Evolutionary conservation across 2,888 invertebrate genomes (phyloP), one percentile per base, ranked within the genome.

Genomic region (Cerceris rybyensis): DNA sequence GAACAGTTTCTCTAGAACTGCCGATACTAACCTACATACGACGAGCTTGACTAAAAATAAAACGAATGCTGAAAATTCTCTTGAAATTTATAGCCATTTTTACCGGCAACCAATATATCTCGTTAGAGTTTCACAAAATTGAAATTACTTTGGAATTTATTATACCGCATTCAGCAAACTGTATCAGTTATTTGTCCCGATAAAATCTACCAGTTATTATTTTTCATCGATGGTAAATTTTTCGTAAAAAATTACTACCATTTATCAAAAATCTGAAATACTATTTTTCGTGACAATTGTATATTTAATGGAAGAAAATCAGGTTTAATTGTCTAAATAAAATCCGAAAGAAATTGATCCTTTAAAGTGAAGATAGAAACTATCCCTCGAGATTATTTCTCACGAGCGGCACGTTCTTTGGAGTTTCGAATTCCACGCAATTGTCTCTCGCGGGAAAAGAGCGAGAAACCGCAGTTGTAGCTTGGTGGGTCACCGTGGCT

Each of bases 381-480:
- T 2, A 1, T 54, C 17, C 13, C 17, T 54, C n/a, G n/a, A 54
- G 17, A 54, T 11, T 59, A 59, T 59, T 59, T 41, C 59, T 11
- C 13, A 42, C 71, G 78, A 79, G 58, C 69, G 70, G 73, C 61
- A 70, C 59, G 64, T 57, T 68, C 71, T 68, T 61, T 64, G 66
- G 46, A 16, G 74, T 68, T 68, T 70, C 60, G 49, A 74, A 79
- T 78, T 42, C 67, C 60, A 60, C 49, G 55, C 67, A 67, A 80
- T 75, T 72, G 75, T 80, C 80, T 70, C 80, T 17, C 72, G 77
- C 64, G 75, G 74, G 81, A 77, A 75, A 80, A 75, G 80, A 75
- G 80, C 80, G 80, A 80, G 81, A 70, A 80, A 80, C 80, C 80
- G 71, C 80, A 71, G 71, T 81, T 81, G 73, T 69, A 73, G 58